phyloP scores from a whole-genome alignment of 2,888 invertebrate species.

The Cetonia aurata region DNA sequence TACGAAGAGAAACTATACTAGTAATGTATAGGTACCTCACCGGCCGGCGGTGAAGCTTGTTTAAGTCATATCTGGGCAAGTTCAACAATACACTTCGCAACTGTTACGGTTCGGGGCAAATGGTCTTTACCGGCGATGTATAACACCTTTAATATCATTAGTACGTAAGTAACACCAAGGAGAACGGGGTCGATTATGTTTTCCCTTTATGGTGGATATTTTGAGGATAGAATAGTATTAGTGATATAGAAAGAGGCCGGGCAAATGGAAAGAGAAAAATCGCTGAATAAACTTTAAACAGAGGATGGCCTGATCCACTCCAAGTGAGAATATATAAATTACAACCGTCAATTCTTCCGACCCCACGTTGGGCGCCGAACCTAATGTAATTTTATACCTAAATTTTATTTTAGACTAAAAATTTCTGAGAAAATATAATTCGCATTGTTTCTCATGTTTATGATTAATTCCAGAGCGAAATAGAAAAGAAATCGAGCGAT shows the following conservation, averaged over 20 bases:
- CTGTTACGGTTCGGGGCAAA: conserved; percentile 11
- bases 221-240: too few relatives aligned
- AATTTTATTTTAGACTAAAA: too few relatives aligned
- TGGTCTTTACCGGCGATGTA: background rate
- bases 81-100: conserved; percentile 10
- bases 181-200: background rate
- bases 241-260: too few relatives aligned
- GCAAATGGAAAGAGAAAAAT: too few relatives aligned
- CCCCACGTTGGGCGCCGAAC: background rate
- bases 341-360: too few relatives aligned
- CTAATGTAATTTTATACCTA: background rate
- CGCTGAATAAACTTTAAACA: too few relatives aligned
- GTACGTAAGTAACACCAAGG: conserved; percentile 1
- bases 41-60: conserved; percentile 1
- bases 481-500: background rate
- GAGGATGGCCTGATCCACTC: too few relatives aligned
- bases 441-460: conserved; percentile 11
- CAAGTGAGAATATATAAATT: too few relatives aligned
- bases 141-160: conserved; percentile 16
- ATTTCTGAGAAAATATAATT: background rate
- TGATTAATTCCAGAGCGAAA: conserved; percentile 3
- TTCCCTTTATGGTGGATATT: background rate
- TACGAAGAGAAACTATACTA: background rate
- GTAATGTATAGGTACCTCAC: conserved; percentile 3
- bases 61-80: conserved; percentile 8